Evolutionary conservation across 1,140 invertebrate genomes (phyloP).

Genomic region (Aphidius ervi): DNA sequence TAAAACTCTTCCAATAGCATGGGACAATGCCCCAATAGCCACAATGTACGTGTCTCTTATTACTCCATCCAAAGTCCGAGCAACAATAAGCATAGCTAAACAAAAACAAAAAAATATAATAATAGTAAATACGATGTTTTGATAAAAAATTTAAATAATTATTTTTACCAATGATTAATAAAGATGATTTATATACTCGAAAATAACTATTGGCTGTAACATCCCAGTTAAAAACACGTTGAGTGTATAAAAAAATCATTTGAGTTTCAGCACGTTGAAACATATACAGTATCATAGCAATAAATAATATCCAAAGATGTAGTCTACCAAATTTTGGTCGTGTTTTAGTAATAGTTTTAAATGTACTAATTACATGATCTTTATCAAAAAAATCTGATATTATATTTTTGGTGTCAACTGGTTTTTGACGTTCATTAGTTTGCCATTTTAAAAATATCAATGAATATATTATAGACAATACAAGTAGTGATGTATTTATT

Average conservation of each 20-base stretch:
- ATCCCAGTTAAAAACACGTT: slow-evolving; percentile 64
- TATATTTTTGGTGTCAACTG: slow-evolving; percentile 56
- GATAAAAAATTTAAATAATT: slow-evolving; percentile 15
- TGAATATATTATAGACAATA: slow-evolving; percentile 61
- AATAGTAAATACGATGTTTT: too few species aligned
- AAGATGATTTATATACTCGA: slow-evolving; percentile 63
- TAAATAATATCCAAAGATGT: slow-evolving; percentile 63
- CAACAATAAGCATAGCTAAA: slow-evolving; percentile 60
- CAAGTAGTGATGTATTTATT: slow-evolving; percentile 61
- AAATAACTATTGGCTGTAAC: slow-evolving; percentile 62
- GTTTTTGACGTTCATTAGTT: slow-evolving; percentile 59
- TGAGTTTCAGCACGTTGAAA: slow-evolving; percentile 74
- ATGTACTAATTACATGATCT: slow-evolving; percentile 60
- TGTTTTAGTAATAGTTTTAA: slow-evolving; percentile 57
- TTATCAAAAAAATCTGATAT: slow-evolving; percentile 68
- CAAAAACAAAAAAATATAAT: not conserved
- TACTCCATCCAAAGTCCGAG: slow-evolving; percentile 65
- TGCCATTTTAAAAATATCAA: slow-evolving; percentile 61
- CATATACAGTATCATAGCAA: slow-evolving; percentile 70
- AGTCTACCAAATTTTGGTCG: slow-evolving; percentile 55
- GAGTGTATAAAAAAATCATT: slow-evolving; percentile 65
- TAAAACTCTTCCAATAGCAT: slow-evolving; percentile 63
- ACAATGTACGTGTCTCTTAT: slow-evolving; percentile 69
- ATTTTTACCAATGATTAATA: slow-evolving; percentile 58
- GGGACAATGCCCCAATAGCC: slow-evolving; percentile 63